Evolutionary conservation across 1,140 invertebrate species (phyloP), one percentile per base, ranked within the genome.

Genomic region (Colletes gigas): DNA sequence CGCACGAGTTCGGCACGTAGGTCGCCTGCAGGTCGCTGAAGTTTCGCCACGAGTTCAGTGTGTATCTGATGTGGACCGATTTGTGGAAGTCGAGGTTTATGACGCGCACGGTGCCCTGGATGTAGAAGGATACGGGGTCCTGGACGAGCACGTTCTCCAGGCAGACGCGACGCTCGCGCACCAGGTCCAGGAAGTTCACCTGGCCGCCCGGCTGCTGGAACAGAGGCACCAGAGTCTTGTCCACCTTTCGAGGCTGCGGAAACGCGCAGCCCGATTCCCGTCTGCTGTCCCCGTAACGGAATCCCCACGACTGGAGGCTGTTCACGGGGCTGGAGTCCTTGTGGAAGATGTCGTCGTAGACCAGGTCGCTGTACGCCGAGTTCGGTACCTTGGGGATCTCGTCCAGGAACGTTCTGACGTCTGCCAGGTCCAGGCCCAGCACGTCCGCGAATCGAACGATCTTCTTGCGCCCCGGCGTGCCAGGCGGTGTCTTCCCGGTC

Each of bases 371-470:
- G 88, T 95, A 98, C 3, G 98, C 97, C 0, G 97, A 98, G 89
- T 95, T 96, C 0, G 97, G 98, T 86, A 98, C 95, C 83, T 96
- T 96, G 2, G 98, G 98, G 80, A 98, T 96, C 92, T 98, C 98
- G 89, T 98, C 97, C 81, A 98, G 93, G 92, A 98, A 98, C 4
- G 97, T 98, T 88, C 97, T 95, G 0, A 99, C 96, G 88, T 98
- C 97, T 14, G 97, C 98, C 80, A 99, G 93, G 94, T 99, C 98
- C 9, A 99, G 93, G 0, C 98, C 98, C 50, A 99, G 93, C 1
- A 97, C 98, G 90, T 99, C 98, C 0, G 98, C 98, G 92, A 99
- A 99, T 19, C 98, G 95, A 1, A 99, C 98, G 54, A 98, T 98
- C 93, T 99, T 99, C 92, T 99, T 99, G 1, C 96, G 94, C 4